A percentile compares a stretch with the other conserved stretches of the same genome.
These are phyloP conservation scores for Melanargia galathea DNA, from an alignment of 2,888 invertebrate genomes.

Conservation along the genomic window DNA sequence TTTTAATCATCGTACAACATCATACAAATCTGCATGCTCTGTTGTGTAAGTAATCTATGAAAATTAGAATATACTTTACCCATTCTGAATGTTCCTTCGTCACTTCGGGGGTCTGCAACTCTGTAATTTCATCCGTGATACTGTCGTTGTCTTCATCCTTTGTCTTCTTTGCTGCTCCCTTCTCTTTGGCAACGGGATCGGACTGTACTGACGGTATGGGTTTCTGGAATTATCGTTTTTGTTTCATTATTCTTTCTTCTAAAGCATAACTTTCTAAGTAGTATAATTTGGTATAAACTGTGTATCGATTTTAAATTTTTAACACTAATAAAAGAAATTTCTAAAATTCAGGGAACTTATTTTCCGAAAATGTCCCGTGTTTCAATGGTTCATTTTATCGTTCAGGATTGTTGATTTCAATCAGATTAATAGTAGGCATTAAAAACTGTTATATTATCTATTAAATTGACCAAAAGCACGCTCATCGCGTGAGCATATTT, in stretches of 20 bases:
- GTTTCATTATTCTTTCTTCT: not conserved
- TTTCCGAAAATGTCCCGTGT: not conserved
- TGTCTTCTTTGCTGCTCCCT: constrained; percentile 40
- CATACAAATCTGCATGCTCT: not conserved
- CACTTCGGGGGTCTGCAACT: constrained; percentile 54
- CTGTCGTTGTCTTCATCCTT: constrained; percentile 55
- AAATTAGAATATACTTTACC: constrained; percentile 49
- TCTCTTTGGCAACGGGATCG: constrained; percentile 36
- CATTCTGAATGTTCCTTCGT: constrained; percentile 58
- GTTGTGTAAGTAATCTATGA: not conserved
- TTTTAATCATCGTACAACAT: not conserved
- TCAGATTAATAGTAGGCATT: not conserved
- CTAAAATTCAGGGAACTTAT: too few species aligned
- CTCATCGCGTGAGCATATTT: constrained; percentile 35
- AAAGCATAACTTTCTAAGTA: too few species aligned
- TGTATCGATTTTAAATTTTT: too few species aligned
- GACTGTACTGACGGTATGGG: constrained; percentile 52
- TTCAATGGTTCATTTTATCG: not conserved
- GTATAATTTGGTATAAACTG: too few species aligned
- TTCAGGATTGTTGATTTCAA: not conserved
- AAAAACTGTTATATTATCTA: not conserved
- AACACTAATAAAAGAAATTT: not conserved
- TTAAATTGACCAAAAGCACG: constrained; percentile 22
- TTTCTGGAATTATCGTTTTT: constrained; percentile 14
- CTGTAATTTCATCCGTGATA: constrained; percentile 62